These are phyloP conservation scores for Sphaeridia pumilis DNA, from an alignment of 2,888 invertebrate species.

Conservation along the genomic window DNA sequence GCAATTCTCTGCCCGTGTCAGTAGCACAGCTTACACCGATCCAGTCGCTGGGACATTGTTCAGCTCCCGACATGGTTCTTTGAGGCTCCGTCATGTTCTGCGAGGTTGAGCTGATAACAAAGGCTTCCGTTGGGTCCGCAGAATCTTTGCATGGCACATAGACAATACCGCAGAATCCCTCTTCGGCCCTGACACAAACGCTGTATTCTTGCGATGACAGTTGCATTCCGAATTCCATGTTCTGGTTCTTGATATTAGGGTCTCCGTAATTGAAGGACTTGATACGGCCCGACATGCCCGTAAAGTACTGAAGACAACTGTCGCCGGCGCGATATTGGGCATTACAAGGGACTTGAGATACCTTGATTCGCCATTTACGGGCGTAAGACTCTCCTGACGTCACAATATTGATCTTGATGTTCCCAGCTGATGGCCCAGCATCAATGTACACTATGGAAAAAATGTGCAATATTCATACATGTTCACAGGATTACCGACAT, in stretches of 20 bases:
- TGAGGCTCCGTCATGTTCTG: constrained; percentile 26
- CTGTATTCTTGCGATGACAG: constrained; percentile 36
- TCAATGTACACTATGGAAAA: constrained; percentile 80
- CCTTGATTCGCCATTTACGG: constrained; percentile 66
- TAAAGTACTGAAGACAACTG: constrained; percentile 36
- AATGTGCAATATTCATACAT: neutral
- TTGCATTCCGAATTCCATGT: constrained; percentile 31
- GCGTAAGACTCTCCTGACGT: constrained; percentile 62
- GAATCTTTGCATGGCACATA: constrained; percentile 35
- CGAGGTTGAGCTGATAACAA: constrained; percentile 33
- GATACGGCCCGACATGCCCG: constrained; percentile 34
- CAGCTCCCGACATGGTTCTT: constrained; percentile 33
- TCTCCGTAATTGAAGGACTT: constrained; percentile 37
- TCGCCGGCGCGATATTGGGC: constrained; percentile 49
- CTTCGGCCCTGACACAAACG: constrained; percentile 36
- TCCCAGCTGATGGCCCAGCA: constrained; percentile 64
- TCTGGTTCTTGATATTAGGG: constrained; percentile 20
- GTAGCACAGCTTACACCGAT: constrained; percentile 34
- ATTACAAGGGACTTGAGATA: constrained; percentile 67
- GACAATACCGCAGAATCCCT: constrained; percentile 36
- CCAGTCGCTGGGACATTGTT: constrained; percentile 36
- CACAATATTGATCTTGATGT: constrained; percentile 67
- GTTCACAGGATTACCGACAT: neutral
- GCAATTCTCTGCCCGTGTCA: constrained; percentile 32
- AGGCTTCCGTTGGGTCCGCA: constrained; percentile 30